Evolutionary conservation across 2,888 invertebrate genomes (phyloP), one percentile per base, ranked within the genome.

Genomic region (Latrodectus elegans): DNA sequence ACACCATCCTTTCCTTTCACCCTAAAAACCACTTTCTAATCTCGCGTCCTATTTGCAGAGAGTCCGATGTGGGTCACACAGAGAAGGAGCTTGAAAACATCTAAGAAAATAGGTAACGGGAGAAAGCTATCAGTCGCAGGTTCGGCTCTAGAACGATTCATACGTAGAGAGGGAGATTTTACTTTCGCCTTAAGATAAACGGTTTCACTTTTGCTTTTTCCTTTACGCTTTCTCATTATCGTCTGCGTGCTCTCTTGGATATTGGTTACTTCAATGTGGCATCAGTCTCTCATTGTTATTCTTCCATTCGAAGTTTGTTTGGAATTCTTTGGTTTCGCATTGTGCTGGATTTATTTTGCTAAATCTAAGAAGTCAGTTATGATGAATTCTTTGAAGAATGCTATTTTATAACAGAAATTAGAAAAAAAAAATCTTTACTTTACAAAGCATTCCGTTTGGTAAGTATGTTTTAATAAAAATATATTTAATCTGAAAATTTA

Each of bases 11-110:
- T 83, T 76, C 83, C 76, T 83, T 75, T 83, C 77, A 72, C 77
- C 65, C 72, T 68, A 72, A 78, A 76, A 73, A 67, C 83, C 83
- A 84, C 84, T 84, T 84, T 84, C 84, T 84, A 84, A 84, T 84
- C 84, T 73, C n/a, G 53, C 84, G 84, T 84, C 84, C 84, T 65
- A 84, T 84, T 84, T 84, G 84, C 77, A 84, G 84, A 78, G 49
- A 26, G 22, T 60, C 60, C 67, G 52, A 84, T 84, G 84, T 84
- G 73, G 84, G 84, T 84, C 84, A 84, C 64, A 71, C 15, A 26
- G 76, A 64, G 71, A 83, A 67, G 72, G 72, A 67, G 72, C 53
- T 65, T 67, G 51, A 68, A 81, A 74, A 67, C 71, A 72, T 73
- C 72, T 73, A 73, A 84, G 74, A 75, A 78, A 78, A 82, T 60